phyloP scores from a whole-genome alignment of 2,888 invertebrate species.

The Mechanitis mazaeus region DNA sequence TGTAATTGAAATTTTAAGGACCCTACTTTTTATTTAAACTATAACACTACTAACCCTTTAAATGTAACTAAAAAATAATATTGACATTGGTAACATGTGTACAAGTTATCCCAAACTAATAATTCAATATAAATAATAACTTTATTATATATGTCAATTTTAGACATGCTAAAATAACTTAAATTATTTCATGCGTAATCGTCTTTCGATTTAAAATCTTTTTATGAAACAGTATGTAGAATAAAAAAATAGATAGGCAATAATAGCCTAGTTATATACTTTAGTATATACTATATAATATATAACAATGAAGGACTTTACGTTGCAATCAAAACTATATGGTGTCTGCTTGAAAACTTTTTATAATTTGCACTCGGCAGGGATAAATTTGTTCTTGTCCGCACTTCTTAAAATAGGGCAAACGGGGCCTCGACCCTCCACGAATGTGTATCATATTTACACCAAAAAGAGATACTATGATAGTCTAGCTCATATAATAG shows the following conservation, averaged over 20 bases:
- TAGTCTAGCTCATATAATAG: constrained; percentile 47
- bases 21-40: constrained; percentile 69
- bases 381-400: constrained; percentile 46
- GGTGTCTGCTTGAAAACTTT: not conserved
- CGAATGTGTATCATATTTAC: constrained; percentile 59
- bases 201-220: too few relatives aligned
- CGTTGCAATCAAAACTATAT: too few relatives aligned
- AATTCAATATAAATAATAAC: too few relatives aligned
- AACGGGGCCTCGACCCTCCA: constrained; percentile 52
- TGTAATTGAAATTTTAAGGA: constrained; percentile 69
- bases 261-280: too few relatives aligned
- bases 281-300: too few relatives aligned
- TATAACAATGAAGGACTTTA: too few relatives aligned
- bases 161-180: too few relatives aligned
- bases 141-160: too few relatives aligned
- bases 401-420: constrained; percentile 53
- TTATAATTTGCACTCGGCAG: constrained; percentile 35
- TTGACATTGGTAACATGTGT: constrained; percentile 16
- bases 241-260: too few relatives aligned
- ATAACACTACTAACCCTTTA: constrained; percentile 34
- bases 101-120: too few relatives aligned
- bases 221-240: too few relatives aligned
- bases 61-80: constrained; percentile 29
- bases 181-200: too few relatives aligned
- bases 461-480: constrained; percentile 54